phyloP scores from a whole-genome alignment of 2,888 invertebrate genomes.

The Sinodicranocentrus sp. region DNA sequence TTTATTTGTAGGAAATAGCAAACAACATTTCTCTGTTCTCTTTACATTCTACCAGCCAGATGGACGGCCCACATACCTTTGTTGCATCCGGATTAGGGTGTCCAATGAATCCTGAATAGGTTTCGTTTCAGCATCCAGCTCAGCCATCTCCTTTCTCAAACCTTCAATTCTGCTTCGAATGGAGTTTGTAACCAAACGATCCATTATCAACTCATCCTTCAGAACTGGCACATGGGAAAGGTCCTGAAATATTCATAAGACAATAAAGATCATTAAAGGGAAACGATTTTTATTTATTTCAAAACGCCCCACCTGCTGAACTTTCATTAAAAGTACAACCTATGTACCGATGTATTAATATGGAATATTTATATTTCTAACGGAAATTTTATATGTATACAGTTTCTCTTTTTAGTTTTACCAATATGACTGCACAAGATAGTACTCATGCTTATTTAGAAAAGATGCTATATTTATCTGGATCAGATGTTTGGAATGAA shows the following conservation, averaged over 20 bases:
- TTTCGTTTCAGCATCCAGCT: slow-evolving; percentile 91
- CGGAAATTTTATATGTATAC: too few species aligned
- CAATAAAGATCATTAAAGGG: not conserved
- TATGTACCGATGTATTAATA: too few species aligned
- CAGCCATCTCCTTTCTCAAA: slow-evolving; percentile 89
- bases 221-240: slow-evolving; percentile 83
- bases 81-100: slow-evolving; percentile 89
- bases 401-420: too few species aligned
- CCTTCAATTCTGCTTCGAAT: slow-evolving; percentile 87
- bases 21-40: too few species aligned
- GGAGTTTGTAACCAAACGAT: slow-evolving; percentile 85
- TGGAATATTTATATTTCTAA: too few species aligned
- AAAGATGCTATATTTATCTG: too few species aligned
- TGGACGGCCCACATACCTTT: slow-evolving; percentile 80
- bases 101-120: slow-evolving; percentile 93
- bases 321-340: too few species aligned
- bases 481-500: too few species aligned
- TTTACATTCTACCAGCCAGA: too few species aligned
- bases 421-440: too few species aligned
- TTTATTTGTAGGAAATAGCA: not conserved
- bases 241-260: slow-evolving; percentile 72
- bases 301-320: too few species aligned
- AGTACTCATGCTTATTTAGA: too few species aligned
- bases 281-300: slow-evolving; percentile 5
- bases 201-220: slow-evolving; percentile 90